phyloP scores from a whole-genome alignment of 2,888 invertebrate species.

The Embidobia sp. region DNA sequence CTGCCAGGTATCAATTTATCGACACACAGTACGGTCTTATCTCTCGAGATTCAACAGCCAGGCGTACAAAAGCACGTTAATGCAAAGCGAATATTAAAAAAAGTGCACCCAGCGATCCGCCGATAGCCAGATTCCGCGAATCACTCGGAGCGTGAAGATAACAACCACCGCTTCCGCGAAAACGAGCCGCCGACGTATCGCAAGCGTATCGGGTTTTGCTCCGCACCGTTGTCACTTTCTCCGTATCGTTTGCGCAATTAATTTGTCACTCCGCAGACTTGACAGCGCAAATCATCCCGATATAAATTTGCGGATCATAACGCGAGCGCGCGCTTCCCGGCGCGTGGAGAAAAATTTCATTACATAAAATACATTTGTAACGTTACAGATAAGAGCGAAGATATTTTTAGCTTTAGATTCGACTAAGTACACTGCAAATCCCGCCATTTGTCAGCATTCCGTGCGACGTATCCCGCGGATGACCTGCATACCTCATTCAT shows the following conservation, averaged over 20 bases:
- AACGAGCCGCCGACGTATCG: too few species aligned
- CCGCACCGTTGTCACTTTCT: neutral
- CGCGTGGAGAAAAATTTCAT: constrained; percentile 21
- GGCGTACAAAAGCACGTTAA: too few species aligned
- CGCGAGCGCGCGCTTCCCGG: neutral
- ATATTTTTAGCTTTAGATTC: constrained; percentile 40
- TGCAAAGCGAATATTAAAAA: too few species aligned
- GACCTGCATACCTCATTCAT: constrained; percentile 36
- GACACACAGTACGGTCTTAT: too few species aligned
- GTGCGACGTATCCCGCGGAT: constrained; percentile 36
- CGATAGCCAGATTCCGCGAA: too few species aligned
- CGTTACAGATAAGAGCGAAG: constrained; percentile 22
- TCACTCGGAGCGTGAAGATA: constrained; percentile 46
- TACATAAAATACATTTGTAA: constrained; percentile 48
- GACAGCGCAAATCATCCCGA: constrained; percentile 9
- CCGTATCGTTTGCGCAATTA: constrained; percentile 12
- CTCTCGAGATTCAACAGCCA: too few species aligned
- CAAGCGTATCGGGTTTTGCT: constrained; percentile 21
- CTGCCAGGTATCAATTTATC: too few species aligned
- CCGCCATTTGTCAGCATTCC: constrained; percentile 39
- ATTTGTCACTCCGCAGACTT: constrained; percentile 8
- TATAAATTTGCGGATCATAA: constrained; percentile 18
- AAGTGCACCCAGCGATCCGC: too few species aligned
- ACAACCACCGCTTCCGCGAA: constrained; percentile 32
- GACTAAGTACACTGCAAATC: constrained; percentile 34